A percentile compares a stretch with the other conserved stretches of the same genome.
Evolutionary conservation across 2,113 vertebrate genomes (phyloP).

Genomic region (Oncorhynchus keta): DNA sequence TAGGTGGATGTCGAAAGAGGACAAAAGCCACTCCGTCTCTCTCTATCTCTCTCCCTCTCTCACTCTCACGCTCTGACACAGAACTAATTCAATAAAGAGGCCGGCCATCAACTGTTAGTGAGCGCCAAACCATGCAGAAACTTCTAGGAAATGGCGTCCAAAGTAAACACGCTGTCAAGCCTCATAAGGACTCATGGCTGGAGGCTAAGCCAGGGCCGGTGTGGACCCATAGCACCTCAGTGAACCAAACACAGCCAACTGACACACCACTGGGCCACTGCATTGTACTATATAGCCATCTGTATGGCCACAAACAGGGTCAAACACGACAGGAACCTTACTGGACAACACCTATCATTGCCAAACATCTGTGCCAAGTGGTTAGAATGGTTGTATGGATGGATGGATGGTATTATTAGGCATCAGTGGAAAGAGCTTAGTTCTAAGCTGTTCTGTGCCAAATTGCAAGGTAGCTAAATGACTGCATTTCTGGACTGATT

Average conservation of each 20-base stretch:
- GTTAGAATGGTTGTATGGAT: too few species aligned
- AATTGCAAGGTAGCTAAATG: too few species aligned
- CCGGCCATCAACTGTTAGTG: slow-evolving; percentile 49
- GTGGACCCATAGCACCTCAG: slow-evolving; percentile 43
- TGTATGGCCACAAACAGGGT: neutral
- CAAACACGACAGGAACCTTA: neutral
- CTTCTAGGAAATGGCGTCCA: slow-evolving; percentile 59
- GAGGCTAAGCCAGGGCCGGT: slow-evolving; percentile 44
- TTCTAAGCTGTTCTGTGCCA: too few species aligned
- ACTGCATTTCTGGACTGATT: too few species aligned
- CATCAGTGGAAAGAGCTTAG: too few species aligned
- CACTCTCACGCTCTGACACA: slow-evolving; percentile 31
- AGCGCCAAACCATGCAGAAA: slow-evolving; percentile 72
- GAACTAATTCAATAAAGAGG: slow-evolving; percentile 62
- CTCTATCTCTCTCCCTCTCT: slow-evolving; percentile 24
- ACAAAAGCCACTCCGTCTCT: slow-evolving; percentile 25
- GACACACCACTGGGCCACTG: too few species aligned
- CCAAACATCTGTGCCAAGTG: too few species aligned
- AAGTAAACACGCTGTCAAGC: slow-evolving; percentile 68
- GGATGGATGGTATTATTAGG: too few species aligned
- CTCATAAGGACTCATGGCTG: slow-evolving; percentile 55
- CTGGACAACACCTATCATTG: too few species aligned
- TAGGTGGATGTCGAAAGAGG: slow-evolving; percentile 15
- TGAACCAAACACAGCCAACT: neutral
- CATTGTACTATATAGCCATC: too few species aligned